Evolutionary conservation across 2,797 vertebrate genomes (phyloP).

Genomic region (Phrynocephalus guinanensis): DNA sequence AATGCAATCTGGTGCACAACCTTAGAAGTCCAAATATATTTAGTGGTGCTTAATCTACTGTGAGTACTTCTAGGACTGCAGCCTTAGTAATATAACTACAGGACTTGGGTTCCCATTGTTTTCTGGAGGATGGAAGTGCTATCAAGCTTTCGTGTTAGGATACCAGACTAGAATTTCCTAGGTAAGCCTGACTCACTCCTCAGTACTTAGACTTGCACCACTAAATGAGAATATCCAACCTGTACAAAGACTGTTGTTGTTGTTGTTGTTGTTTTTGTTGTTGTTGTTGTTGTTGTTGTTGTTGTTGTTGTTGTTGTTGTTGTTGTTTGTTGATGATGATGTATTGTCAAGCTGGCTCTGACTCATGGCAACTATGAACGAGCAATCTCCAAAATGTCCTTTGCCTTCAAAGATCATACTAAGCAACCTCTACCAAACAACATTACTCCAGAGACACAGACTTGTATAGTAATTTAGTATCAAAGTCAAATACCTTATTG

Average conservation of each 20-base stretch:
- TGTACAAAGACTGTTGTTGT: too few relatives aligned
- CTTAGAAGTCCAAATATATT: background rate
- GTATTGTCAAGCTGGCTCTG: too few relatives aligned
- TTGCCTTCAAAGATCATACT: too few relatives aligned
- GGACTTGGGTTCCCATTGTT: background rate
- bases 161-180: background rate
- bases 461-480: background rate
- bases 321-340: too few relatives aligned
- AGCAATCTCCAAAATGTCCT: too few relatives aligned
- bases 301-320: too few relatives aligned
- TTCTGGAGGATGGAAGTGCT: background rate
- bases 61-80: background rate
- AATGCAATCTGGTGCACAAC: background rate
- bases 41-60: background rate
- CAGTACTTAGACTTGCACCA: background rate
- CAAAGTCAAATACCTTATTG: constrained; percentile 75
- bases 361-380: too few relatives aligned
- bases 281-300: too few relatives aligned
- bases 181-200: background rate
- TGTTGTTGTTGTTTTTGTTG: too few relatives aligned
- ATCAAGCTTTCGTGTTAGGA: background rate
- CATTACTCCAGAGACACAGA: constrained; percentile 4
- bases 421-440: background rate
- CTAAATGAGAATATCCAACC: background rate
- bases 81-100: background rate